Conservation (phyloP, 2,888 invertebrate genomes). For the Mesorhabditis spiculigera region DNA sequence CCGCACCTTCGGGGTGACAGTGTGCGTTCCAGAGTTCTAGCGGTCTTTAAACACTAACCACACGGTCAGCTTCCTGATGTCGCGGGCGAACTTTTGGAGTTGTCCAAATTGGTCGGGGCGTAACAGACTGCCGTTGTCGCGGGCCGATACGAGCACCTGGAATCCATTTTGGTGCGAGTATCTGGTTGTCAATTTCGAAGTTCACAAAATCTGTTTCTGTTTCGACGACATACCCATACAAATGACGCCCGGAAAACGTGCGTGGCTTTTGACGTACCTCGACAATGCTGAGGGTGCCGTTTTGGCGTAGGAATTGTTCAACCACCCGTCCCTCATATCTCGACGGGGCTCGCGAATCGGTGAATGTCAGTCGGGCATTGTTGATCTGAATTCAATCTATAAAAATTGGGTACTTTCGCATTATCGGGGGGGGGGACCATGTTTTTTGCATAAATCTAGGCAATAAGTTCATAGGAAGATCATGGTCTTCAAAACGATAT, state of each 20-base stretch:
- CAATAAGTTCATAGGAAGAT: too few species aligned
- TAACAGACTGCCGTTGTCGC: background rate
- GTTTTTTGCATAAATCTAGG: too few species aligned
- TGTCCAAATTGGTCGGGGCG: background rate
- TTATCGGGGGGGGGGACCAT: too few species aligned
- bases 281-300: slow-evolving; percentile 43
- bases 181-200: too few species aligned
- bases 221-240: too few species aligned
- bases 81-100: background rate
- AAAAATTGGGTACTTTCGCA: background rate
- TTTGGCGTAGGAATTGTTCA: slow-evolving; percentile 38
- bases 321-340: slow-evolving; percentile 33
- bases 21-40: too few species aligned
- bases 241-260: too few species aligned
- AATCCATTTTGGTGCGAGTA: too few species aligned
- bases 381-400: slow-evolving; percentile 30
- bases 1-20: too few species aligned
- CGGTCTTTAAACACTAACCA: slow-evolving; percentile 2
- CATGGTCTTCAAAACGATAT: too few species aligned
- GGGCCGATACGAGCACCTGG: background rate
- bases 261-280: too few species aligned
- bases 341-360: slow-evolving; percentile 38
- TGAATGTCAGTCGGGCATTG: slow-evolving; percentile 45
- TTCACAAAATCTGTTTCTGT: too few species aligned
- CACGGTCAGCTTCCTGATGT: background rate